Evolutionary conservation across 2,888 invertebrate genomes (phyloP), one percentile per base, ranked within the genome.

Genomic region (Scrobipalpa costella): DNA sequence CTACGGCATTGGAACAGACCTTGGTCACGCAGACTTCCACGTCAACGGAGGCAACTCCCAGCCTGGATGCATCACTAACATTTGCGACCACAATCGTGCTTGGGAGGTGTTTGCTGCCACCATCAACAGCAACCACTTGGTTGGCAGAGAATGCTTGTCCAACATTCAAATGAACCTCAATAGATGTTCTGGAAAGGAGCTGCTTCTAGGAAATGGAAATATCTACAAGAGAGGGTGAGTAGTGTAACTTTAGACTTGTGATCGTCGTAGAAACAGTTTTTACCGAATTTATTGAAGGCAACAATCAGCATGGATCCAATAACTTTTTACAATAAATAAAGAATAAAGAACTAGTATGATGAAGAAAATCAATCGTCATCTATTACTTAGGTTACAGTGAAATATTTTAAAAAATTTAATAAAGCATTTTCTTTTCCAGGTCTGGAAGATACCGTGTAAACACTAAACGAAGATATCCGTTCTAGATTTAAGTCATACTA

Each of bases 11-110:
- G 88, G 89, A 0, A 71, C 78, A 0, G 73, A 83, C 2, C 78
- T 93, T 2, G 93, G 90, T 0, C 82, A 92, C 64, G 92, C 80
- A 7, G 93, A 93, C 74, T 93, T 93, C 78, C 93, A 90, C 84
- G 92, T 92, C n/a, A 93, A 93, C 67, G 86, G 89, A 50, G 93
- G 93, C 2, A 74, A 61, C 34, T 70, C 70, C 13, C 84, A 86
- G 64, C 84, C 85, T 3, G 83, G 80, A 0, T 86, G 85, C 44
- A 1, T 68, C 1, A 76, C 76, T n/a, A 70, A 69, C 27, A 9
- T 79, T 6, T 86, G 85, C 66, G 77, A 78, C 63, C 85, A 85
- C 66, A 76, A 78, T 59, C 76, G 82, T 5, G 75, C 85, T 0
- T 85, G 80, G 80, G 71, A 80, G 61, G 62, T 80, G 0, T 85